Evolutionary conservation across 2,113 vertebrate genomes (phyloP), one percentile per base, ranked within the genome.

Genomic region (Hypanus sabinus): DNA sequence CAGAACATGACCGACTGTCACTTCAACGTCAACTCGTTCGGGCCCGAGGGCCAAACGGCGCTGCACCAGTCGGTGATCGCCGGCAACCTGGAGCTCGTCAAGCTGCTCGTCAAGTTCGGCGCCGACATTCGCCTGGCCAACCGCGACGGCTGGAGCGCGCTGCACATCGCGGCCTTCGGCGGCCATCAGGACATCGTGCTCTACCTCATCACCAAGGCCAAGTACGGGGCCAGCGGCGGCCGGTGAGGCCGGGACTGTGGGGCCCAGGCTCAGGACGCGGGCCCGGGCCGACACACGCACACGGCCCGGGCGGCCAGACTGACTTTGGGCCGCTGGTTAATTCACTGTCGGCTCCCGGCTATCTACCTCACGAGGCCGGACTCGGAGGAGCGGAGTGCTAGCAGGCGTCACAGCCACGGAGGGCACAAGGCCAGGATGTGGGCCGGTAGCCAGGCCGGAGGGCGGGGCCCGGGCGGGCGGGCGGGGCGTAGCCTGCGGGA

Each of bases 191-290:
- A 99, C 98, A 99, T 99, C 97, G 99, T 98, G 94, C 97, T 99
- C 96, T 99, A 99, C 97, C 98, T 99, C 97, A 98, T 99, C 97
- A 98, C 98, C 96, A 99, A 98, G 98, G 98, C 98, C 96, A 99
- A 99, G 97, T 99, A 98, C 97, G 98, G 98, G 4, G 97, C 98
- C 95, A 97, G 98, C 36, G 96, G 98, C 94, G 97, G 98, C 97
- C 98, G 98, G 99, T 97, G 96, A 95, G 94, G 95, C 95, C 94
- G 30, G 95, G 94, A 94, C 96, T 95, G 95, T 85, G 94, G 94
- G 87, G 94, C 95, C 3, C 1, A 68, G 2, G 93, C 33, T 94
- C 36, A 94, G 73, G 18, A 88, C 71, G 10, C 94, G 16, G 76
- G 93, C 46, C 93, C 27, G 33, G 68, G 60, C 62, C 16, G 60